A percentile compares a stretch with the other conserved stretches of the same genome.
Conservation (phyloP, 1,140 invertebrate genomes). For the Neelides sp. region DNA sequence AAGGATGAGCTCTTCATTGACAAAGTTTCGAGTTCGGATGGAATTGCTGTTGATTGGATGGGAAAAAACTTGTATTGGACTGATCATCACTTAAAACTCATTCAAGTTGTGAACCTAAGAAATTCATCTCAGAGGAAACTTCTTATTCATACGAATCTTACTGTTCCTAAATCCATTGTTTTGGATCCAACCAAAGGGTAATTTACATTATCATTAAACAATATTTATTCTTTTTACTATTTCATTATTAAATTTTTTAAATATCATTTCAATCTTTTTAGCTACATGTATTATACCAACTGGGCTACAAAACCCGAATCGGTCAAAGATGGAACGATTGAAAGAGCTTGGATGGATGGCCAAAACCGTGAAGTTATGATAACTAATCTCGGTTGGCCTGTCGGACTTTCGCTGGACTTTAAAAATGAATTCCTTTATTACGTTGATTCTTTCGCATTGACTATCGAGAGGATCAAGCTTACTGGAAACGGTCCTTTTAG, state of each 20-base stretch:
- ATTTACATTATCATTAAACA: slow-evolving; percentile 8
- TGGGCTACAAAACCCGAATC: slow-evolving; percentile 34
- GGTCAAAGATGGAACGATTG: slow-evolving; percentile 37
- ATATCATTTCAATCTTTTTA: slow-evolving; percentile 22
- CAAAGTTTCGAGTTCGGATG: slow-evolving; percentile 47
- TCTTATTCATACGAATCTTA: slow-evolving; percentile 41
- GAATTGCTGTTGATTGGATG: slow-evolving; percentile 65
- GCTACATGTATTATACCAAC: slow-evolving; percentile 43
- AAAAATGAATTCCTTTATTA: slow-evolving; percentile 41
- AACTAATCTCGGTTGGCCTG: slow-evolving; percentile 41
- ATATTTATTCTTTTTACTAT: not conserved
- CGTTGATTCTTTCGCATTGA: slow-evolving; percentile 43
- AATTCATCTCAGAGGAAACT: slow-evolving; percentile 41
- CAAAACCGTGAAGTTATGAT: slow-evolving; percentile 37
- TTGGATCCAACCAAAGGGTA: slow-evolving; percentile 49
- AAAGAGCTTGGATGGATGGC: slow-evolving; percentile 44
- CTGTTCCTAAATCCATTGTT: slow-evolving; percentile 51
- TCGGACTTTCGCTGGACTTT: slow-evolving; percentile 44
- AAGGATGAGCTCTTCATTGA: slow-evolving; percentile 37
- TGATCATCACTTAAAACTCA: slow-evolving; percentile 47
- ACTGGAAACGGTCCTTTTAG: too few species aligned
- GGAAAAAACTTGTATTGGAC: slow-evolving; percentile 70
- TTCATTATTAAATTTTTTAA: not conserved
- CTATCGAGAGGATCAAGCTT: slow-evolving; percentile 41
- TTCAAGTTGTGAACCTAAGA: slow-evolving; percentile 49